These are phyloP conservation scores for Salmo trutta DNA, from an alignment of 2,797 vertebrate species.

Conservation along the genomic window DNA sequence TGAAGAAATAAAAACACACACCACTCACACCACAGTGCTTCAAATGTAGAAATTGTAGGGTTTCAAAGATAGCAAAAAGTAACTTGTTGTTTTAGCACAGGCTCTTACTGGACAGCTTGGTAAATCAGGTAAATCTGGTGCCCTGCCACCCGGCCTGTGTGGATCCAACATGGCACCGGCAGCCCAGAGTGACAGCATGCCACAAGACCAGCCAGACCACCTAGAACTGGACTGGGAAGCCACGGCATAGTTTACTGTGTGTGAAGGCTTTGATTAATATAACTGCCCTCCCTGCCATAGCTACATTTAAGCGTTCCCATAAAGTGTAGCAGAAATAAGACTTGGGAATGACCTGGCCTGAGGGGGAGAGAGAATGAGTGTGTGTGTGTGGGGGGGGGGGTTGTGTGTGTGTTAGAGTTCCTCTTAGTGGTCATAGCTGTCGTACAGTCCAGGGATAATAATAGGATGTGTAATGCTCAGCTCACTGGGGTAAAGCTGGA, in stretches of 20 bases:
- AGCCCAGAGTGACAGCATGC: conserved; percentile 55
- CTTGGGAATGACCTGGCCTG: conserved; percentile 77
- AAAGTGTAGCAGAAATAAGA: conserved; percentile 77
- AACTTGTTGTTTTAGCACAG: not conserved
- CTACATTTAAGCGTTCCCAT: conserved; percentile 84
- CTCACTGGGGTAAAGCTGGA: conserved; percentile 64
- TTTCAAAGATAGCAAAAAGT: not conserved
- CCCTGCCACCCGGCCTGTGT: conserved; percentile 22
- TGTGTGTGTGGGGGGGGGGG: conserved; percentile 33
- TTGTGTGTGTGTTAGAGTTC: conserved; percentile 70
- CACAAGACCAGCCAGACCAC: conserved; percentile 70
- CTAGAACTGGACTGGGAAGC: conserved; percentile 71
- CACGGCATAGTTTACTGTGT: conserved; percentile 55
- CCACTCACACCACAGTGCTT: conserved; percentile 12
- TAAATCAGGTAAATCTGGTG: not conserved
- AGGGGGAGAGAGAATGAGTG: conserved; percentile 63
- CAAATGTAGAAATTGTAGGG: not conserved
- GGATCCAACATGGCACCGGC: conserved; percentile 41
- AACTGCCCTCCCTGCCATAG: conserved; percentile 73
- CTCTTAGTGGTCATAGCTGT: conserved; percentile 74
- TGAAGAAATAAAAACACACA: conserved; percentile 51
- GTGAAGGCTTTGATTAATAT: conserved; percentile 78
- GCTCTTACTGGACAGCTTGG: not conserved
- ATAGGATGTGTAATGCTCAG: conserved; percentile 77
- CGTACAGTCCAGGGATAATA: conserved; percentile 78